These are phyloP conservation scores for Caprella mutica DNA, from an alignment of 2,888 invertebrate genomes.

Conservation along the genomic window DNA sequence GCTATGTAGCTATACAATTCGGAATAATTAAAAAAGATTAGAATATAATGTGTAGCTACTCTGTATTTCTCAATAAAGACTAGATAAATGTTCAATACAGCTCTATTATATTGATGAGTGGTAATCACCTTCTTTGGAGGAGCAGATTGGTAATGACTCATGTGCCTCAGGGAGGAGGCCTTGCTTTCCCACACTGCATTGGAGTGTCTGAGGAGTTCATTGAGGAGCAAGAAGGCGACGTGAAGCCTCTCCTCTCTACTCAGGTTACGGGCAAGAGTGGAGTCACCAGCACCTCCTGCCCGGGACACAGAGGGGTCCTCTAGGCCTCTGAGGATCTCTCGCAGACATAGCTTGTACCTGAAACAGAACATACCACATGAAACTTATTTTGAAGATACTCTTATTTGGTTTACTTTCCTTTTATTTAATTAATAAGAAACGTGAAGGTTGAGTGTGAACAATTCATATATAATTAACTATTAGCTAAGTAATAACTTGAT, in stretches of 20 bases:
- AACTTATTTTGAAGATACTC: too few relatives aligned
- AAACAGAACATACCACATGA: constrained; percentile 14
- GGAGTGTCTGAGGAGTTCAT: constrained; percentile 82
- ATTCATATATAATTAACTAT: too few relatives aligned
- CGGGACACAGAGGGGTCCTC: constrained; percentile 53
- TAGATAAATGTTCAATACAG: too few relatives aligned
- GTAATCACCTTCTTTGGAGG: constrained; percentile 20
- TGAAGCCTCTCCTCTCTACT: constrained; percentile 82
- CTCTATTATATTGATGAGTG: too few relatives aligned
- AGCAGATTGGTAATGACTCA: constrained; percentile 33
- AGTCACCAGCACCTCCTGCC: constrained; percentile 4
- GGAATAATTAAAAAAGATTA: too few relatives aligned
- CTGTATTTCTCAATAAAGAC: too few relatives aligned
- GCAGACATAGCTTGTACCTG: constrained; percentile 77
- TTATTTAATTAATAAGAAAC: too few relatives aligned
- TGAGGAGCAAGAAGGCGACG: constrained; percentile 80
- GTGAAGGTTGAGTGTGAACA: too few relatives aligned
- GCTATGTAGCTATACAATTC: too few relatives aligned
- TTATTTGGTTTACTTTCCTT: too few relatives aligned
- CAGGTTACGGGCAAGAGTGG: constrained; percentile 45
- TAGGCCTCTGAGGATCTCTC: constrained; percentile 71
- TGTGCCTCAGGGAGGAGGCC: constrained; percentile 58
- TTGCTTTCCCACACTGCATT: constrained; percentile 76
- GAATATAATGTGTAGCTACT: too few relatives aligned
- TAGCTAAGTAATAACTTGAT: too few relatives aligned